Conservation (phyloP, 1,140 invertebrate species). For the Bombus ignitus region DNA sequence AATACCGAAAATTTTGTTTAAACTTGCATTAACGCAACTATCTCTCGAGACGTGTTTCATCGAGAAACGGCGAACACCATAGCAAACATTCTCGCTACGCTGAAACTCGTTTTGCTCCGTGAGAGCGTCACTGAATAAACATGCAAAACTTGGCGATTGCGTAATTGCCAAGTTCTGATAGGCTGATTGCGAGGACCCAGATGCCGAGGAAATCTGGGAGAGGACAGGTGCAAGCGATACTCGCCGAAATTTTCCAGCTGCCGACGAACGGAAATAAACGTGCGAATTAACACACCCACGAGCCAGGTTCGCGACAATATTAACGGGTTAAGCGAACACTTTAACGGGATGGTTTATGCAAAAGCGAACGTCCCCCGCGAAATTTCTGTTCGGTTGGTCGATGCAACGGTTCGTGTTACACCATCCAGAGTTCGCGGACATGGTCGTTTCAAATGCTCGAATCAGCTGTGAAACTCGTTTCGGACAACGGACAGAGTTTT, state of each 20-base stretch:
- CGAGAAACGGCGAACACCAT: not conserved
- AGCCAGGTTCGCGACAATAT: not conserved
- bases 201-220: slow-evolving; percentile 42
- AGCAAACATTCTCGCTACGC: slow-evolving; percentile 16
- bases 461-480: slow-evolving; percentile 3
- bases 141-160: slow-evolving; percentile 55
- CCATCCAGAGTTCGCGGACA: too few species aligned
- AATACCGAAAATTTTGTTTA: slow-evolving; percentile 15
- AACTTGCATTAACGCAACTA: slow-evolving; percentile 10
- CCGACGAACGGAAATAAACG: not conserved
- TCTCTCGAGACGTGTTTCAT: not conserved
- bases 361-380: not conserved
- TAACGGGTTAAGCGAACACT: not conserved
- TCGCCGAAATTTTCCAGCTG: slow-evolving; percentile 16
- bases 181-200: slow-evolving; percentile 32
- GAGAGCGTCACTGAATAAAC: slow-evolving; percentile 18
- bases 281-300: not conserved
- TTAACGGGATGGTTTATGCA: not conserved
- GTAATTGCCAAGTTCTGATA: slow-evolving; percentile 60
- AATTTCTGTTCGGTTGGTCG: not conserved
- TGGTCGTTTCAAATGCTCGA: not conserved
- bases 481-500: not conserved
- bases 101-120: slow-evolving; percentile 18
- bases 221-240: slow-evolving; percentile 30
- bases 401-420: too few species aligned